Conservation (phyloP, 2,888 invertebrate genomes). For the Sinelater perroti region DNA sequence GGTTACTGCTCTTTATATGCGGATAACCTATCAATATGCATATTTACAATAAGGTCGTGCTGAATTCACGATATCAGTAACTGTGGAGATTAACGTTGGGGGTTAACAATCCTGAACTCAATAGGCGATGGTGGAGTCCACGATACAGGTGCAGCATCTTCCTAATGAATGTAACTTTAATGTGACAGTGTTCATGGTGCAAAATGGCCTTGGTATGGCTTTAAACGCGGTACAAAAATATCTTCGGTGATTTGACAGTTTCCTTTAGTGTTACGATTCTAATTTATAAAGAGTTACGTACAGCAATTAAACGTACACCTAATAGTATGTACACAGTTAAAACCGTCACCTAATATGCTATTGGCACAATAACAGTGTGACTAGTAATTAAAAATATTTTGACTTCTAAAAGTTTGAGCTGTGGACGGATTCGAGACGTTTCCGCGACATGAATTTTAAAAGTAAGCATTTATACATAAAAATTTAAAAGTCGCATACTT, state of each 20-base stretch:
- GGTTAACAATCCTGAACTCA: not conserved
- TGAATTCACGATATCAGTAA: not conserved
- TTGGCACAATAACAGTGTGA: constrained; percentile 50
- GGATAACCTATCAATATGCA: too few species aligned
- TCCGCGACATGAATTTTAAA: constrained; percentile 4
- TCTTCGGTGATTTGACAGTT: too few species aligned
- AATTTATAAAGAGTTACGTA: constrained; percentile 38
- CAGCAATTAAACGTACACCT: constrained; percentile 38
- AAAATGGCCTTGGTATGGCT: too few species aligned
- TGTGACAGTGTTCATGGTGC: not conserved
- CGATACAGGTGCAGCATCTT: too few species aligned
- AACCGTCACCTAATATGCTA: constrained; percentile 44
- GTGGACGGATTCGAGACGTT: constrained; percentile 20
- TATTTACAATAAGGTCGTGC: not conserved
- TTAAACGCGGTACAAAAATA: too few species aligned
- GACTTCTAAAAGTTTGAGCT: constrained; percentile 29
- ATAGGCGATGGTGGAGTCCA: too few species aligned
- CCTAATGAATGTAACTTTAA: too few species aligned
- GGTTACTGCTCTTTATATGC: too few species aligned
- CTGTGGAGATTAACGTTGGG: not conserved
- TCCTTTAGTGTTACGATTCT: constrained; percentile 8
- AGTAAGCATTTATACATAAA: constrained; percentile 16
- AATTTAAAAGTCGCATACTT: constrained; percentile 10
- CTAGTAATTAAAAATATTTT: constrained; percentile 44
- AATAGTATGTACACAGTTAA: constrained; percentile 41